phyloP scores from a whole-genome alignment of 2,888 invertebrate genomes.

The Agrotis ipsilon region DNA sequence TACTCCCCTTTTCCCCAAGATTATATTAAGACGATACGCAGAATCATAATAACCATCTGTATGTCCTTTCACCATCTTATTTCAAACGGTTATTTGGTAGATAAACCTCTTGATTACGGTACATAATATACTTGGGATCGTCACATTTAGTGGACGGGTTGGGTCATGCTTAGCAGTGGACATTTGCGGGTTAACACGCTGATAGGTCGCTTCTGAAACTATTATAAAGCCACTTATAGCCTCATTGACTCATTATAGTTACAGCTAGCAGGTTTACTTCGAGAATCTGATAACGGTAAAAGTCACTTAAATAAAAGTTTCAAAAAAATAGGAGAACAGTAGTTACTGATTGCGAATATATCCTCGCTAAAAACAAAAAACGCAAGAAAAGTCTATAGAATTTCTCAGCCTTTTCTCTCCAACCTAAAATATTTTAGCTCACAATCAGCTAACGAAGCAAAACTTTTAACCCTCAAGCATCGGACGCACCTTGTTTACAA shows the following conservation, averaged over 20 bases:
- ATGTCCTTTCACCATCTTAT: background rate
- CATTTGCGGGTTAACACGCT: conserved; percentile 11
- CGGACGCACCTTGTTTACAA: conserved; percentile 57
- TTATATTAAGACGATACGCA: conserved; percentile 8
- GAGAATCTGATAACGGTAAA: background rate
- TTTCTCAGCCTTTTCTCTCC: background rate
- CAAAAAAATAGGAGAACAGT: background rate
- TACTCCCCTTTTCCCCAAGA: background rate
- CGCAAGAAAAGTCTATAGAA: background rate
- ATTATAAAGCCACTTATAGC: background rate
- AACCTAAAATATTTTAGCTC: conserved; percentile 29
- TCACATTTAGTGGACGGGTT: conserved; percentile 3
- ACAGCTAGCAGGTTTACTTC: background rate
- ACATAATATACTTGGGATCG: conserved; percentile 14
- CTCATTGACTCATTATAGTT: background rate
- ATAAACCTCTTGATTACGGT: conserved; percentile 32
- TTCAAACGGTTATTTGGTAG: conserved; percentile 17
- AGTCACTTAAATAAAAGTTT: too few species aligned
- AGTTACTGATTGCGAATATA: background rate
- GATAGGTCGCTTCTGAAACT: background rate
- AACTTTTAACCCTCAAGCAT: conserved; percentile 48
- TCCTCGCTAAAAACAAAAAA: background rate
- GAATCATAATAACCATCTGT: background rate
- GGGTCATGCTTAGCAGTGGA: conserved; percentile 17
- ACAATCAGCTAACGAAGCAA: conserved; percentile 46